Conservation (phyloP, 2,113 vertebrate species). For the Hucho hucho region DNA sequence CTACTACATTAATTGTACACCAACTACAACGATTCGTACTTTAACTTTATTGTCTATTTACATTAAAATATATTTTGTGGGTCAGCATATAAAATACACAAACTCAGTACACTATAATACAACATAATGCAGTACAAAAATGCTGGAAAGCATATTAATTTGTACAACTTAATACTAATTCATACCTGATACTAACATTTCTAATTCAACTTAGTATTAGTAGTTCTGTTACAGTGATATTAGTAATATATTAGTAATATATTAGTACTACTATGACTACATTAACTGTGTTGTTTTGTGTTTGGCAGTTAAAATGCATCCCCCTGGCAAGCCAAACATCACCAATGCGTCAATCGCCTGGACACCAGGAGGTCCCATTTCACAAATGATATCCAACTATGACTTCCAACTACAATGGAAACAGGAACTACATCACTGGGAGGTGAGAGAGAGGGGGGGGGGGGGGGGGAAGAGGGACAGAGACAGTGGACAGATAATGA, state of each 20-base stretch:
- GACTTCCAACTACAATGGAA: conserved; percentile 40
- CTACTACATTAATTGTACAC: background rate
- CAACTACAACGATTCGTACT: too few species aligned
- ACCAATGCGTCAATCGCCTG: conserved; percentile 33
- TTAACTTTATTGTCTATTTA: too few species aligned
- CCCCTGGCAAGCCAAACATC: conserved; percentile 20
- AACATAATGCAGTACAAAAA: too few species aligned
- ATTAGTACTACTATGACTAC: background rate
- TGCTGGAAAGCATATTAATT: too few species aligned
- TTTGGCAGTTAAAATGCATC: conserved; percentile 52
- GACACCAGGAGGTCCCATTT: fast-evolving
- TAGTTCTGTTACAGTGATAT: too few species aligned
- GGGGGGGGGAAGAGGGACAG: background rate
- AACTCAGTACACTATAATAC: too few species aligned
- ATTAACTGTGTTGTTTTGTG: conserved; percentile 18
- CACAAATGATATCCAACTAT: fast-evolving
- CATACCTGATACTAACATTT: too few species aligned
- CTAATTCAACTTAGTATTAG: too few species aligned
- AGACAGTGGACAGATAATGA: background rate
- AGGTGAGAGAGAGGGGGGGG: conserved; percentile 20
- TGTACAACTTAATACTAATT: too few species aligned
- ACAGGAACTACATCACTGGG: conserved; percentile 33
- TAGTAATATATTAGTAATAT: too few species aligned
- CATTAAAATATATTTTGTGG: too few species aligned
- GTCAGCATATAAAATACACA: too few species aligned